Conservation (phyloP, 1,140 invertebrate species). For the Aleiodes sp. region DNA sequence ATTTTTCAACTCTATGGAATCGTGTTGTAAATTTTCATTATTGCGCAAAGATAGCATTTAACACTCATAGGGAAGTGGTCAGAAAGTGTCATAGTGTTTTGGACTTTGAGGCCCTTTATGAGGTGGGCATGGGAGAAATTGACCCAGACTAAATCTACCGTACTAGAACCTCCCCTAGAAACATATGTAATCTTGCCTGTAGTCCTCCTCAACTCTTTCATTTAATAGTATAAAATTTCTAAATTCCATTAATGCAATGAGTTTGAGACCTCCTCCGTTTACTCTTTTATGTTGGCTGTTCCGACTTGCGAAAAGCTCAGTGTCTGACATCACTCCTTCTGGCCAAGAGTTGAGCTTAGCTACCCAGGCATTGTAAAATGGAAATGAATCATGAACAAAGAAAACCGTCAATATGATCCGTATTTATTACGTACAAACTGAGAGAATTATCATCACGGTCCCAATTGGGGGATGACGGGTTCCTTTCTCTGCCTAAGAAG, state of each 20-base stretch:
- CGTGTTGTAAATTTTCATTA: not conserved
- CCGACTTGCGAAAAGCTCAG: not conserved
- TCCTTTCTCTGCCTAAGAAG: too few relatives aligned
- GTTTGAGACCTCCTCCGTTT: not conserved
- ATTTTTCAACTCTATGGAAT: too few relatives aligned
- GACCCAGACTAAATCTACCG: conserved; percentile 11
- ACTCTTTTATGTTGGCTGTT: not conserved
- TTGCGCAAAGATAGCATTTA: not conserved
- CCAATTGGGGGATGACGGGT: too few relatives aligned
- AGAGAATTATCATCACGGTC: too few relatives aligned
- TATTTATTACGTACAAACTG: too few relatives aligned
- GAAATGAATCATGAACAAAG: too few relatives aligned
- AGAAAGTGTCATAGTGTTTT: not conserved
- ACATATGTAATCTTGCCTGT: conserved; percentile 13
- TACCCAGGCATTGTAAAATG: not conserved
- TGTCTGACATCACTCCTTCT: not conserved
- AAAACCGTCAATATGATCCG: too few relatives aligned
- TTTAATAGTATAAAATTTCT: conserved; percentile 19
- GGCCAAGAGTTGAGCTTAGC: not conserved
- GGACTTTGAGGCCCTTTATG: not conserved
- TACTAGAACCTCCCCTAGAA: not conserved
- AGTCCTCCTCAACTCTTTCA: not conserved
- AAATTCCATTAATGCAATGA: not conserved
- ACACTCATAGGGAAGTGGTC: not conserved
- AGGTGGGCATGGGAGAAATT: not conserved